Evolutionary conservation across 1,140 invertebrate genomes (phyloP), one percentile per base, ranked within the genome.

Genomic region (Bombus sylvicola): DNA sequence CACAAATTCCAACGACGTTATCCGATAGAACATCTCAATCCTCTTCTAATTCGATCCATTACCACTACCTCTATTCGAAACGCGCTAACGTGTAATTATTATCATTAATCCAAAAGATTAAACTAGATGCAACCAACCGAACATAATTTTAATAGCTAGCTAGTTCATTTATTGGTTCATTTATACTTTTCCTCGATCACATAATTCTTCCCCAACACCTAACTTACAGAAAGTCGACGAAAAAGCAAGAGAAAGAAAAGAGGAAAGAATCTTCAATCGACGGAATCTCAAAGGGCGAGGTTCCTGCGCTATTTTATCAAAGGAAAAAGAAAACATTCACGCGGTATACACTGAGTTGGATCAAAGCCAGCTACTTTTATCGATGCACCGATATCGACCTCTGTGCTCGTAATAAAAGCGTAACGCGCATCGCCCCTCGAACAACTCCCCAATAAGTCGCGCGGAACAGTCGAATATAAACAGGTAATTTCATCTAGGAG

Each of bases 351-450:
- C 57, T 6, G 10, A 43, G 9, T 59, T 89, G 88, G 88, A 79
- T 76, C 47, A 43, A 47, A 69, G 87, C 88, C 88, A 89, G 76
- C 71, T 83, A 66, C 71, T 81, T 68, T 64, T 37, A 77, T 41
- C 59, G 72, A 83, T 81, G 87, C 80, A 76, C 39, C 75, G 76
- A 88, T 79, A 89, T 80, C 62, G 76, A 88, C 43, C 43, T 64
- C 59, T 73, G 37, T 34, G 72, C 72, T 87, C 69, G 47, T 81
- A 66, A 87, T 76, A 81, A 88, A 79, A 87, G 78, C 81, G 62
- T 84, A 59, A n/a, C 6, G 8, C 41, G 18, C 10, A 31, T 3
- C 13, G 39, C 2, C 62, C 34, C 57, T 57, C 64, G 41, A 78
- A 25, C 25, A 15, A 34, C 12, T 6, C 13, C 15, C 12, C 39